phyloP scores from a whole-genome alignment of 2,113 vertebrate species.

The Tragelaphus imberbis region DNA sequence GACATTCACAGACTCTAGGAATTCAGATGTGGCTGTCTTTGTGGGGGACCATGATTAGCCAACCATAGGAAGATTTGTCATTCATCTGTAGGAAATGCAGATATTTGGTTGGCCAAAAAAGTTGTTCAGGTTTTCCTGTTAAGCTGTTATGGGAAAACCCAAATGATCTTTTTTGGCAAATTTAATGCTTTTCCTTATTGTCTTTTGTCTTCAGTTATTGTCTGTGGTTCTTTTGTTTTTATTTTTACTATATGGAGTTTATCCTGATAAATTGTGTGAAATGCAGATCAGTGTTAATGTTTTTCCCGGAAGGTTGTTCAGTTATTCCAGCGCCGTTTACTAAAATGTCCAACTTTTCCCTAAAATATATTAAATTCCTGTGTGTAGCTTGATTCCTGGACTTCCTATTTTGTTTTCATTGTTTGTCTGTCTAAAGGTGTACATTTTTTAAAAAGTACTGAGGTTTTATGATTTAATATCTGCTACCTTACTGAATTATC shows the following conservation, averaged over 20 bases:
- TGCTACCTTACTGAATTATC: background rate
- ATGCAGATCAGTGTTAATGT: background rate
- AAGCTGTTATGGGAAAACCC: background rate
- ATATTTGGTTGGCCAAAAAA: background rate
- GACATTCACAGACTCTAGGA: background rate
- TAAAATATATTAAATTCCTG: background rate
- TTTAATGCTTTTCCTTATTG: background rate
- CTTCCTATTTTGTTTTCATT: background rate
- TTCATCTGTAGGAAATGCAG: background rate
- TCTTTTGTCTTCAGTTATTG: background rate
- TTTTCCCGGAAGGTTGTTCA: background rate
- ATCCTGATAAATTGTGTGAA: background rate
- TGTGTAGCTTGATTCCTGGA: background rate
- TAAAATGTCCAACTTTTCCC: background rate
- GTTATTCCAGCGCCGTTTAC: background rate
- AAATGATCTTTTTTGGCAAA: background rate
- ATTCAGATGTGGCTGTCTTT: background rate
- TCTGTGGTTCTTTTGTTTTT: background rate
- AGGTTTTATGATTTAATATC: background rate
- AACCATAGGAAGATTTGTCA: background rate
- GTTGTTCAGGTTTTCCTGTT: rapidly evolving
- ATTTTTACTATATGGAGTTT: background rate
- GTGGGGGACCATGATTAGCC: background rate
- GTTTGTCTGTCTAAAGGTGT: background rate
- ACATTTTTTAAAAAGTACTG: background rate